These are phyloP conservation scores for Mythimna impura DNA, from an alignment of 2,888 invertebrate genomes.

Conservation along the genomic window DNA sequence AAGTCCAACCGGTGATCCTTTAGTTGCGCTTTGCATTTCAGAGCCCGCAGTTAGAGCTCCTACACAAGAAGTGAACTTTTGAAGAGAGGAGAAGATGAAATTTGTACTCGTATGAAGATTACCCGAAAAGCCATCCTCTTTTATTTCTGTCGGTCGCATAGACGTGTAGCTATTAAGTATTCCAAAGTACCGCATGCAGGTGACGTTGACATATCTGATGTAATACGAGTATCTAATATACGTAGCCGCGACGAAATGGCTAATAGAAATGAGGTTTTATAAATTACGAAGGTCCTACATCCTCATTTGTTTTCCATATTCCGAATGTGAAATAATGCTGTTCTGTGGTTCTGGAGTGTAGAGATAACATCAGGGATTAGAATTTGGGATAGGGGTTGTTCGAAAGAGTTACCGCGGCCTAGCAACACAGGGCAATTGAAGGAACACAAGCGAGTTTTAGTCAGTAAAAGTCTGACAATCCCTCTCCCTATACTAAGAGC, in stretches of 20 bases:
- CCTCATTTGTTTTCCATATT: slow-evolving; percentile 5
- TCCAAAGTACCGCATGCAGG: slow-evolving; percentile 14
- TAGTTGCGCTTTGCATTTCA: too few relatives aligned
- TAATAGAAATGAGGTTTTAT: slow-evolving; percentile 31
- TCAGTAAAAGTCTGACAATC: too few relatives aligned
- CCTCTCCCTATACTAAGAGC: too few relatives aligned
- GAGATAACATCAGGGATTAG: not conserved
- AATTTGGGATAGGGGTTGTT: too few relatives aligned
- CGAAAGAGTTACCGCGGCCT: too few relatives aligned
- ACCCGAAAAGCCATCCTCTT: not conserved
- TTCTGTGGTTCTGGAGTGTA: not conserved
- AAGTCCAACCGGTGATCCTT: too few relatives aligned
- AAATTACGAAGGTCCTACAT: slow-evolving; percentile 7
- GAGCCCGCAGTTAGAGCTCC: too few relatives aligned
- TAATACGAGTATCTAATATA: slow-evolving; percentile 25
- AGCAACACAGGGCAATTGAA: too few relatives aligned
- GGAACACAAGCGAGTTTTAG: too few relatives aligned
- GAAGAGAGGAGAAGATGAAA: too few relatives aligned
- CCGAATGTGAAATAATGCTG: not conserved
- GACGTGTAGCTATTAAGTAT: not conserved
- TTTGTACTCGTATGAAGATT: too few relatives aligned
- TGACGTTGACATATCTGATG: slow-evolving; percentile 37
- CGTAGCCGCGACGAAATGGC: slow-evolving; percentile 17
- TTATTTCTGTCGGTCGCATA: not conserved
- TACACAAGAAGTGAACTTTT: too few relatives aligned